Evolutionary conservation across 1,140 invertebrate genomes (phyloP).

Genomic region (Hyposmocoma kahamanoa): DNA sequence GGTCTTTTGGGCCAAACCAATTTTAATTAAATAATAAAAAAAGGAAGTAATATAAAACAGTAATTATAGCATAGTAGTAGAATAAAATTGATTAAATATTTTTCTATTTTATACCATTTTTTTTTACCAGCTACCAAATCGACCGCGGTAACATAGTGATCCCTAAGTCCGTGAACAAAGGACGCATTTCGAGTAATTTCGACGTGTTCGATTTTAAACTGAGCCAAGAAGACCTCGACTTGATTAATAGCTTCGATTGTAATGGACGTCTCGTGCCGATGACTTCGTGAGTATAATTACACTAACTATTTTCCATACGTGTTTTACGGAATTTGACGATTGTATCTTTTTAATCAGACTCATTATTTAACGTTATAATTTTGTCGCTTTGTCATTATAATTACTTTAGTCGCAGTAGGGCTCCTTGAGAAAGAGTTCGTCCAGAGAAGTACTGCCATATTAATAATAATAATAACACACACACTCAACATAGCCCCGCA

Average conservation of each 20-base stretch:
- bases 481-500: no score
- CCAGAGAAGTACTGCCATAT: neutral
- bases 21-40: no score
- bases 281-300: conserved; percentile 38
- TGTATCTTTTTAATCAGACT: neutral
- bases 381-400: no score
- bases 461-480: no score
- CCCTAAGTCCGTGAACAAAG: conserved; percentile 78
- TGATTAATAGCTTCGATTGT: conserved; percentile 43
- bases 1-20: no score
- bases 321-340: neutral
- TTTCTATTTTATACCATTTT: neutral
- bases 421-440: neutral
- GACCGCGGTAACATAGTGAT: conserved; percentile 44
- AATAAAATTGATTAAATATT: no score
- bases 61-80: no score
- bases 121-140: conserved; percentile 14
- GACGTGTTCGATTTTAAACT: conserved; percentile 81
- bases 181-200: conserved; percentile 80
- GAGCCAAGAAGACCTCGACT: conserved; percentile 65
- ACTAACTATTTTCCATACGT: neutral
- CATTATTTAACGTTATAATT: neutral
- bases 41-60: no score
- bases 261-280: conserved; percentile 34
- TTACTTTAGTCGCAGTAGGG: neutral